phyloP scores from a whole-genome alignment of 2,888 invertebrate species.

The Scotopteryx bipunctaria region DNA sequence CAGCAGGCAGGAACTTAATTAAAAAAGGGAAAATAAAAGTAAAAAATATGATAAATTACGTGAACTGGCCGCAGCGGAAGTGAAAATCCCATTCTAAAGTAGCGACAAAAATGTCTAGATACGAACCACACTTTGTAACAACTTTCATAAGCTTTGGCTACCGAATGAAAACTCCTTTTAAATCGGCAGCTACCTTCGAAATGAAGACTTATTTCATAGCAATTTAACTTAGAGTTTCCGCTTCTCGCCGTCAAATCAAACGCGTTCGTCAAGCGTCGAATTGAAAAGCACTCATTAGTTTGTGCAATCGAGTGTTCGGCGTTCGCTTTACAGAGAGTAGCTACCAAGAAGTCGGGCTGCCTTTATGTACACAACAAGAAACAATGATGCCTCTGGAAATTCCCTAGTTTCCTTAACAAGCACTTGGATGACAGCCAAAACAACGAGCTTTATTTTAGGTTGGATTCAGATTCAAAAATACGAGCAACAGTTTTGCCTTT shows the following conservation, averaged over 20 bases:
- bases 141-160: constrained; percentile 22
- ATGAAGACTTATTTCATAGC: constrained; percentile 25
- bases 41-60: not conserved
- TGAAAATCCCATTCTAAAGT: constrained; percentile 15
- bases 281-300: constrained; percentile 39
- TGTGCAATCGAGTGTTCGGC: constrained; percentile 33
- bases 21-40: not conserved
- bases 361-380: constrained; percentile 63
- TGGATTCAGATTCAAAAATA: constrained; percentile 42
- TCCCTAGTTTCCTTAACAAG: constrained; percentile 77
- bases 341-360: constrained; percentile 45
- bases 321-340: constrained; percentile 15
- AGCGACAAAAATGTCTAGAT: constrained; percentile 18
- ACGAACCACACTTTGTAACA: constrained; percentile 23
- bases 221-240: constrained; percentile 31
- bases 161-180: constrained; percentile 14
- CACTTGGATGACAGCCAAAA: constrained; percentile 74
- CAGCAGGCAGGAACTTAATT: not conserved
- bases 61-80: not conserved
- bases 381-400: constrained; percentile 62
- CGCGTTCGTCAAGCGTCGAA: constrained; percentile 35
- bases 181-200: constrained; percentile 8
- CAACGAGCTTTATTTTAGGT: constrained; percentile 60
- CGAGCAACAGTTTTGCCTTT: constrained; percentile 7
- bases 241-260: constrained; percentile 32